These are phyloP conservation scores for Pterois miles DNA, from an alignment of 2,797 vertebrate genomes.

Conservation along the genomic window DNA sequence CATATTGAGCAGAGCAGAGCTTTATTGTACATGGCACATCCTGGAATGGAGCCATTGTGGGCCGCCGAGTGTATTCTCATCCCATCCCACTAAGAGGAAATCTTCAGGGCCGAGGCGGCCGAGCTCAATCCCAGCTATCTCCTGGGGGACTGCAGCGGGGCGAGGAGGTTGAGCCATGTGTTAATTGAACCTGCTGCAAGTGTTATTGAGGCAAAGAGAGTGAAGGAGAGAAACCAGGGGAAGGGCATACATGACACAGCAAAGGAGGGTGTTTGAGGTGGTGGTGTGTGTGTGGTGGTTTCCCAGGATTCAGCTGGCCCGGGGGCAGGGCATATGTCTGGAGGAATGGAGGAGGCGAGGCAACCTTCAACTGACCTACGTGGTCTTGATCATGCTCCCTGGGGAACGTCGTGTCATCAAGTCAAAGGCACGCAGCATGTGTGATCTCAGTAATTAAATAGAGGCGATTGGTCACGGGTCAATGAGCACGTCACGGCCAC, in stretches of 20 bases:
- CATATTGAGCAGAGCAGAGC: slow-evolving; percentile 58
- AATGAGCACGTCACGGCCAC: slow-evolving; percentile 41
- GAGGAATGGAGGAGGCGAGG: slow-evolving; percentile 33
- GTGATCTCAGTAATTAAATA: slow-evolving; percentile 69
- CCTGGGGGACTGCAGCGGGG: slow-evolving; percentile 42
- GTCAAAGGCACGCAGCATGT: slow-evolving; percentile 62
- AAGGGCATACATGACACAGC: slow-evolving; percentile 31
- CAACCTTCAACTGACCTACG: slow-evolving; percentile 66
- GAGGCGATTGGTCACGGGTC: slow-evolving; percentile 62
- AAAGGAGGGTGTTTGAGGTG: slow-evolving; percentile 21
- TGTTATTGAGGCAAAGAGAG: slow-evolving; percentile 60
- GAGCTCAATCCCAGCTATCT: slow-evolving; percentile 59
- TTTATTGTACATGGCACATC: slow-evolving; percentile 71
- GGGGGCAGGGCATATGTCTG: slow-evolving; percentile 43
- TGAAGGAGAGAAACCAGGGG: slow-evolving; percentile 17
- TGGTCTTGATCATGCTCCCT: slow-evolving; percentile 47
- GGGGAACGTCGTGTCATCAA: slow-evolving; percentile 52
- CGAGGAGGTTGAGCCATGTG: slow-evolving; percentile 44
- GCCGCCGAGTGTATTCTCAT: slow-evolving; percentile 64
- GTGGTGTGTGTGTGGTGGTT: slow-evolving; percentile 10
- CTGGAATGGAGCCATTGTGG: slow-evolving; percentile 71
- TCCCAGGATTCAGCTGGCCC: slow-evolving; percentile 31
- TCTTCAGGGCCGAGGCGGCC: slow-evolving; percentile 54
- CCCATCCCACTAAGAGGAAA: slow-evolving; percentile 66
- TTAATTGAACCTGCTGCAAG: slow-evolving; percentile 70